Evolutionary conservation across 2,888 invertebrate genomes (phyloP), one percentile per base, ranked within the genome.

Genomic region (Diarsia brunnea): DNA sequence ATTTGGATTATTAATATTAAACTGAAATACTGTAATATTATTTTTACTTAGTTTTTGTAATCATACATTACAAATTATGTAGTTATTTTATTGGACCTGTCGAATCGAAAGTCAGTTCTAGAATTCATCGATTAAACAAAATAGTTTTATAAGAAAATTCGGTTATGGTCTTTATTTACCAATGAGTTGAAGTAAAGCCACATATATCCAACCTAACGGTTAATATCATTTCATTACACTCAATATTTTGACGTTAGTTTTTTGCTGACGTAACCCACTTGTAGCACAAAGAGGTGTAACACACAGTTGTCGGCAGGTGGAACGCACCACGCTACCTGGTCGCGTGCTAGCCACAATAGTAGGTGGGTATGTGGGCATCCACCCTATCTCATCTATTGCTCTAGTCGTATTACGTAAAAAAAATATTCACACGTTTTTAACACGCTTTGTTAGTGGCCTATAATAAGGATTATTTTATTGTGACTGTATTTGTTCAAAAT

Each of bases 341-440:
- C 92, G 89, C 92, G 92, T 92, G 92, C 91, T 84, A 74, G 65
- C 76, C 73, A 89, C 84, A 86, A 88, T 86, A 75, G 84, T 78
- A 81, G 82, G 82, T 81, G 82, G 77, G 79, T 68, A 73, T 78
- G 43, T 81, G 78, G 75, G 74, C 73, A 69, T 73, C 68, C 63
- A 86, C 84, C 87, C 81, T 83, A 84, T 87, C 84, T 79, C 84
- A 77, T 81, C 78, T 85, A 79, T 75, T 74, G 55, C 74, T 79
- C 60, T 66, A 71, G 61, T 71, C 60, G 43, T 49, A 45, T 69
- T 31, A 69, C 8, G 38, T 24, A 73, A 82, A 82, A 80, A 84
- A 80, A 80, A 74, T 60, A 66, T 82, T 87, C 80, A 84, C 86
- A 88, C 82, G 79, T 85, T 86, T 88, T 87, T 76, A 69, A 53